A percentile compares a stretch with the other conserved stretches of the same genome.
These are phyloP conservation scores for Oryzias dopingdopingensis DNA, from an alignment of 2,797 vertebrate genomes.

Conservation along the genomic window DNA sequence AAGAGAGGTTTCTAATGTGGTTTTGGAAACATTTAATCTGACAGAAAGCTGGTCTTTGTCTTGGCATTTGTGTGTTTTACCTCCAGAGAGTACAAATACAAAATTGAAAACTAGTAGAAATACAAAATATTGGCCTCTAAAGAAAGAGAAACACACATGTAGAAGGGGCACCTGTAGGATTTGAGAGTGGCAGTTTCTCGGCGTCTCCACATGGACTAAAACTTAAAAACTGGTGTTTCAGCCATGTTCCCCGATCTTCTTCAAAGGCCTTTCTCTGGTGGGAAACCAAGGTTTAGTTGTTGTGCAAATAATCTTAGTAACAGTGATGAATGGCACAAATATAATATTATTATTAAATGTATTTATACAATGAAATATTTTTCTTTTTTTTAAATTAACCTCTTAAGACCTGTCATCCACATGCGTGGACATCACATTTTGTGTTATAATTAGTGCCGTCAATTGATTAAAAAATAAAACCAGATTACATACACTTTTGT, in stretches of 20 bases:
- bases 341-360: conserved; percentile 2
- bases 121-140: background rate
- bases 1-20: no score
- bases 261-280: conserved; percentile 77
- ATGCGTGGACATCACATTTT: no score
- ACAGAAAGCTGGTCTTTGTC: no score
- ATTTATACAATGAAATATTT: no score
- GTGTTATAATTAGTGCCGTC: no score
- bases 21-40: no score
- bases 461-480: no score
- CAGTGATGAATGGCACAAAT: background rate
- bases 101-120: background rate
- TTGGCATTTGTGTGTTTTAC: no score
- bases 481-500: no score
- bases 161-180: conserved; percentile 68
- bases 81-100: no score
- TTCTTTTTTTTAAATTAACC: no score
- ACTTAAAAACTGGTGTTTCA: conserved; percentile 80
- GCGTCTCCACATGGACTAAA: conserved; percentile 72
- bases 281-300: background rate
- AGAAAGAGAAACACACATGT: conserved; percentile 61
- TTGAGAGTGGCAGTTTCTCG: conserved; percentile 57
- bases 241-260: conserved; percentile 77
- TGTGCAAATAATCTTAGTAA: background rate
- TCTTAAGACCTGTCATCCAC: no score